A percentile compares a stretch with the other conserved stretches of the same genome.
phyloP scores from a whole-genome alignment of 2,797 vertebrate species.

The Phaenicophaeus curvirostris region DNA sequence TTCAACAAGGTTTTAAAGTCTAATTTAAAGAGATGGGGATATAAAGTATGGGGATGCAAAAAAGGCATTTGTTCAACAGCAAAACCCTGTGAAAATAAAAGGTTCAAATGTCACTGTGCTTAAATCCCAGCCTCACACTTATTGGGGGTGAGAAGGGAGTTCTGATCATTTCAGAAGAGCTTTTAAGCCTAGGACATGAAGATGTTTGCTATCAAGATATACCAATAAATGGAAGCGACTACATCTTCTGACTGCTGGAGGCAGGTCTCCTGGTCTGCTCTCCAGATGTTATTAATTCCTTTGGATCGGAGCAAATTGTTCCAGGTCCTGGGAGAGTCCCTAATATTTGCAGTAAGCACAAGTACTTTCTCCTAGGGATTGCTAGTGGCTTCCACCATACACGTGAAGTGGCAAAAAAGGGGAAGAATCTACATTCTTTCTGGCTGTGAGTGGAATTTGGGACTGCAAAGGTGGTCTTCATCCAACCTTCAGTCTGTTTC shows the following conservation, averaged over 20 bases:
- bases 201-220: background rate
- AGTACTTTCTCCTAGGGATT: background rate
- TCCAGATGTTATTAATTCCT: background rate
- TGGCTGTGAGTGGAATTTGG: background rate
- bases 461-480: background rate
- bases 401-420: background rate
- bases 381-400: background rate
- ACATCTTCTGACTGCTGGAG: background rate
- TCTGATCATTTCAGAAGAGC: background rate
- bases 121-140: background rate
- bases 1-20: background rate
- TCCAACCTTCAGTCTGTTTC: background rate
- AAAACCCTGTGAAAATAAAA: background rate
- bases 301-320: background rate
- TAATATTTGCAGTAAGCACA: background rate
- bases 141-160: rapidly evolving
- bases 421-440: background rate
- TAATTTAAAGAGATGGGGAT: background rate
- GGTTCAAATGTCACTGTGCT: background rate
- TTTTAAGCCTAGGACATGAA: background rate
- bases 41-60: background rate
- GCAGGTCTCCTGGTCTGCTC: background rate
- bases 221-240: background rate
- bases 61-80: background rate
- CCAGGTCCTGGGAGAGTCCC: background rate